phyloP scores from a whole-genome alignment of 2,113 vertebrate genomes.

The Patagioenas fasciata region DNA sequence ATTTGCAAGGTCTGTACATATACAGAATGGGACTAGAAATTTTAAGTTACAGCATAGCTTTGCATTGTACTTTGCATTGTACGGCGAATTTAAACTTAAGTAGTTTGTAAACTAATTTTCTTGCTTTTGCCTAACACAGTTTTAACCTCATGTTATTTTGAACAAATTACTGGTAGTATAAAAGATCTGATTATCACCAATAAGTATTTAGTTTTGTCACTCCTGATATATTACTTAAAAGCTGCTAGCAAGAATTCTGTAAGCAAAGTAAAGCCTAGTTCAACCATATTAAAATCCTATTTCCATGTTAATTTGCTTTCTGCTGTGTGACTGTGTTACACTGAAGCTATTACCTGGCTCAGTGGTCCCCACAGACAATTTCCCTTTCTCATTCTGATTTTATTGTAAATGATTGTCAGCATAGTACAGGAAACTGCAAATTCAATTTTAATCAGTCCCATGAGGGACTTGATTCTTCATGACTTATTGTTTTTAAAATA shows the following conservation, averaged over 20 bases:
- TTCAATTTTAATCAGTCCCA: conserved; percentile 61
- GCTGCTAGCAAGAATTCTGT: background rate
- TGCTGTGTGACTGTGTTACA: conserved; percentile 61
- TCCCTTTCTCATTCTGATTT: conserved; percentile 67
- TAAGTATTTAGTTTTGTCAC: background rate
- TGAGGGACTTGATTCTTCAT: conserved; percentile 21
- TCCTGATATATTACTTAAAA: background rate
- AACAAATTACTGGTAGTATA: background rate
- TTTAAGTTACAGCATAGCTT: background rate
- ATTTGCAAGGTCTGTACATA: background rate
- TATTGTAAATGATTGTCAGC: conserved; percentile 69
- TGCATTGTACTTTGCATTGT: background rate
- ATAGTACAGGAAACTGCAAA: conserved; percentile 48
- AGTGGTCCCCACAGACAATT: conserved; percentile 69
- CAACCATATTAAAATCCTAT: conserved; percentile 64
- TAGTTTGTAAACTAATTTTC: background rate
- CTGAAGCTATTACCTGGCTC: conserved; percentile 72
- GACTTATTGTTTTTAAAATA: conserved; percentile 32
- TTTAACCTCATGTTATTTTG: background rate
- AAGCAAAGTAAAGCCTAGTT: conserved; percentile 49
- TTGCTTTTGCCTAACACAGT: background rate
- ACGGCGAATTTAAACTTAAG: background rate
- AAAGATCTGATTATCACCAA: background rate
- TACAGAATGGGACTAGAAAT: background rate
- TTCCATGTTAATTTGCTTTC: conserved; percentile 74